Percentiles rank a stretch among this genome's conserved stretches.
These are phyloP conservation scores for Corvus hawaiiensis DNA, from an alignment of 2,113 vertebrate species.

Conservation along the genomic window DNA sequence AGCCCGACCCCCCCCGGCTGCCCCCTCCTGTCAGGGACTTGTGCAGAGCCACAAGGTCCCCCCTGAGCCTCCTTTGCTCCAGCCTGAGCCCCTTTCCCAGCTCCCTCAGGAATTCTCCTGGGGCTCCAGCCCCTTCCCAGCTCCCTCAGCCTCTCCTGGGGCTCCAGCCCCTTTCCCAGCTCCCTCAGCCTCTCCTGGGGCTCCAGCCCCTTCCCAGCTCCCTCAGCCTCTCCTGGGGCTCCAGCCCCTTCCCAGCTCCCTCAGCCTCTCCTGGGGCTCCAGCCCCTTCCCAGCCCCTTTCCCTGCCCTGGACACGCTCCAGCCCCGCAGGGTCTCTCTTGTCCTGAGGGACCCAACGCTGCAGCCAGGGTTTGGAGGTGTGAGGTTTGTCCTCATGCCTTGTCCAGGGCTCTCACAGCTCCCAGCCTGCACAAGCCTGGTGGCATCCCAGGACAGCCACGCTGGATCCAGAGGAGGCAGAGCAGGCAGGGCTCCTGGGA, in stretches of 20 bases:
- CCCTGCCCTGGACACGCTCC: neutral
- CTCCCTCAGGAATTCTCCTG: neutral
- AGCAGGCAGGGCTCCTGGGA: neutral
- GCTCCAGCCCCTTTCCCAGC: too few species aligned
- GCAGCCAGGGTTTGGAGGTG: neutral
- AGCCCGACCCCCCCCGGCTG: neutral
- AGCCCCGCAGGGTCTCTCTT: neutral
- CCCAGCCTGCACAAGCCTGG: neutral
- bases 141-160: neutral
- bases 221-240: too few species aligned
- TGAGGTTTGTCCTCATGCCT: accelerated
- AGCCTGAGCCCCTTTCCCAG: neutral
- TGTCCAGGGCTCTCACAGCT: neutral
- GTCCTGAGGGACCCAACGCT: neutral
- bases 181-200: too few species aligned
- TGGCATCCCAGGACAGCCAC: neutral
- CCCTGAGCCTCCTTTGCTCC: neutral
- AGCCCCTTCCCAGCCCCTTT: neutral
- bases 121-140: neutral
- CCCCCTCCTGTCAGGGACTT: neutral
- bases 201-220: neutral
- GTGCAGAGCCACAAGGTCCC: neutral
- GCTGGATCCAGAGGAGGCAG: neutral
- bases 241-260: too few species aligned
- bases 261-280: too few species aligned